Evolutionary conservation across 1,140 invertebrate genomes (phyloP).

Genomic region (Anagrus nilaparvatae): DNA sequence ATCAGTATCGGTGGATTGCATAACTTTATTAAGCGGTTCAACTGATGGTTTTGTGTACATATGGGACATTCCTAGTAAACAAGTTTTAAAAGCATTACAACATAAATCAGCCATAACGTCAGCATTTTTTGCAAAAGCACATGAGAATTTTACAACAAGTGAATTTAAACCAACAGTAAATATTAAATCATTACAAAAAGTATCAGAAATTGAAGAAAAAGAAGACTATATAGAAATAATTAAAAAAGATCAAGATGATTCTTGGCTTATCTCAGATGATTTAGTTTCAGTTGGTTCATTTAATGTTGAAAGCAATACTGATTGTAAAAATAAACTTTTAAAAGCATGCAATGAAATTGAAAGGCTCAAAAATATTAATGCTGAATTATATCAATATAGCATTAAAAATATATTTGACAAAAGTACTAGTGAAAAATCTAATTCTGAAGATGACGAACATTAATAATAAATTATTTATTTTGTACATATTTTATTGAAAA

Average conservation of each 20-base stretch:
- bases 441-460: no score
- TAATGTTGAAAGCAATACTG: slow-evolving; percentile 6
- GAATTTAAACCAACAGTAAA: slow-evolving; percentile 36
- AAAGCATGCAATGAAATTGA: slow-evolving; percentile 35
- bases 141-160: slow-evolving; percentile 36
- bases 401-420: slow-evolving; percentile 31
- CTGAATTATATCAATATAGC: slow-evolving; percentile 40
- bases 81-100: slow-evolving; percentile 56
- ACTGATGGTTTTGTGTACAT: slow-evolving; percentile 61
- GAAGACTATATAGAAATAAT: slow-evolving; percentile 26
- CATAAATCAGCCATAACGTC: slow-evolving; percentile 67
- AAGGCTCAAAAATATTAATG: slow-evolving; percentile 40
- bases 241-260: slow-evolving; percentile 25
- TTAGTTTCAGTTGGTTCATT: not conserved
- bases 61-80: slow-evolving; percentile 68
- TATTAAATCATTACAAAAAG: slow-evolving; percentile 29
- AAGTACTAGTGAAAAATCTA: no score
- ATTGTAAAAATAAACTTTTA: slow-evolving; percentile 19
- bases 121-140: slow-evolving; percentile 47
- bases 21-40: slow-evolving; percentile 61
- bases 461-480: no score
- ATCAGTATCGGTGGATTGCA: slow-evolving; percentile 58
- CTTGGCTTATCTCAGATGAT: slow-evolving; percentile 26
- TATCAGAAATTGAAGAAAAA: slow-evolving; percentile 28
- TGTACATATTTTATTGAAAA: no score